A percentile compares a stretch with the other conserved stretches of the same genome.
phyloP scores from a whole-genome alignment of 1,140 invertebrate genomes.

The Aphaenogaster floridana region DNA sequence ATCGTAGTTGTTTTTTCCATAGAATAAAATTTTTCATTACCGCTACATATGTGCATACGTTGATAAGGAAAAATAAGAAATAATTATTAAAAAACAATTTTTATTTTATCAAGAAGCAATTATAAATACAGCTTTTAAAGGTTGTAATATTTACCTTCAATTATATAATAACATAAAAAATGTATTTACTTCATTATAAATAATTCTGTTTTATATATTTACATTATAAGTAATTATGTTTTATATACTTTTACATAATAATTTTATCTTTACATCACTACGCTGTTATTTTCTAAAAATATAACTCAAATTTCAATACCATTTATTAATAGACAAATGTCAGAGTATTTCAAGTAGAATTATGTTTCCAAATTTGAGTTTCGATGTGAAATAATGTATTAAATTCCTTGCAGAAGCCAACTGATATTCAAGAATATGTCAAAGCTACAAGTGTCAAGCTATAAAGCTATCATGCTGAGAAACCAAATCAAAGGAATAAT shows the following conservation, averaged over 20 bases:
- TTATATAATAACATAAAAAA: neutral
- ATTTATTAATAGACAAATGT: neutral
- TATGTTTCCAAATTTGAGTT: neutral
- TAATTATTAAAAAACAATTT: neutral
- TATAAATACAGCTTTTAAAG: neutral
- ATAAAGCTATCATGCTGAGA: conserved; percentile 39
- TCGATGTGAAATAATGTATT: neutral
- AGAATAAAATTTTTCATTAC: neutral
- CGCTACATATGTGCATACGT: neutral
- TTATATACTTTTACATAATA: neutral
- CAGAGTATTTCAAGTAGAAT: neutral
- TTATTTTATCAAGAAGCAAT: neutral
- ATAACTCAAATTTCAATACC: neutral
- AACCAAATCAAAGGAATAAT: conserved; percentile 67
- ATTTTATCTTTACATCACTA: neutral
- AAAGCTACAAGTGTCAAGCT: conserved; percentile 25
- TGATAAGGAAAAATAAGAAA: neutral
- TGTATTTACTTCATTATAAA: neutral
- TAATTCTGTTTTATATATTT: neutral
- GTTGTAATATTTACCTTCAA: neutral
- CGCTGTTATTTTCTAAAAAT: neutral
- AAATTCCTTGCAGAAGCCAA: neutral
- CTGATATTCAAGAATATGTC: neutral
- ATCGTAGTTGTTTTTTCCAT: neutral
- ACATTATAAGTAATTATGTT: neutral